Percentiles rank a stretch among this genome's conserved stretches.
Evolutionary conservation across 2,113 vertebrate genomes (phyloP).

Genomic region (Stegastes partitus): DNA sequence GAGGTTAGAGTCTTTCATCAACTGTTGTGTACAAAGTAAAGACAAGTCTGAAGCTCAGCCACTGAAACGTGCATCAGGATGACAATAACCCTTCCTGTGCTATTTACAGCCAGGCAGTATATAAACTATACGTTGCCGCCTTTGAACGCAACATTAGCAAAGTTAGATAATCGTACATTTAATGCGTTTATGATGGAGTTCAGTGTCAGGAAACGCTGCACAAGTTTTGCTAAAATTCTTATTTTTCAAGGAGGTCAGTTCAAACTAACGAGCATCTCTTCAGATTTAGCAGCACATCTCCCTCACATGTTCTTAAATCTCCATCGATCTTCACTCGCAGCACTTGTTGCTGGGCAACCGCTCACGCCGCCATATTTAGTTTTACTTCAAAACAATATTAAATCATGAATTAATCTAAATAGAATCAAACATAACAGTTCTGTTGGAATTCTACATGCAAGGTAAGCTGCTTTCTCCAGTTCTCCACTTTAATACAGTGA

Average conservation of each 20-base stretch:
- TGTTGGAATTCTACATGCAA: conserved; percentile 15
- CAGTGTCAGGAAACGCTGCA: too few relatives aligned
- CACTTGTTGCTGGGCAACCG: conserved; percentile 75
- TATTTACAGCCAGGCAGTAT: neutral
- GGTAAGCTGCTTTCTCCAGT: neutral
- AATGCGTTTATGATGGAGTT: too few relatives aligned
- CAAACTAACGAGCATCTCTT: conserved; percentile 37
- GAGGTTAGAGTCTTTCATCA: neutral
- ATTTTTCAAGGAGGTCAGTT: neutral
- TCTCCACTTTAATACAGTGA: neutral
- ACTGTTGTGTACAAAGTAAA: neutral
- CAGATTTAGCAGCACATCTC: conserved; percentile 30
- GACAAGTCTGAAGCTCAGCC: neutral
- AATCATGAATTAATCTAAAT: conserved; percentile 27
- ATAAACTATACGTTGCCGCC: neutral
- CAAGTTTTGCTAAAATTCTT: neutral
- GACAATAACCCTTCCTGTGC: neutral
- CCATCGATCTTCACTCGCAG: conserved; percentile 48
- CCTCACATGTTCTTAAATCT: conserved; percentile 41
- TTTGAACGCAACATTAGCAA: too few relatives aligned
- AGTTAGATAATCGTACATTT: too few relatives aligned
- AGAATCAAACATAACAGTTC: conserved; percentile 17
- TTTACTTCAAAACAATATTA: conserved; percentile 49
- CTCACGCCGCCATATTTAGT: conserved; percentile 36
- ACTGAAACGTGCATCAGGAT: neutral